Base-by-base conservation (phyloP, 2,888 invertebrate species). In the Dolomedes plantarius region DNA sequence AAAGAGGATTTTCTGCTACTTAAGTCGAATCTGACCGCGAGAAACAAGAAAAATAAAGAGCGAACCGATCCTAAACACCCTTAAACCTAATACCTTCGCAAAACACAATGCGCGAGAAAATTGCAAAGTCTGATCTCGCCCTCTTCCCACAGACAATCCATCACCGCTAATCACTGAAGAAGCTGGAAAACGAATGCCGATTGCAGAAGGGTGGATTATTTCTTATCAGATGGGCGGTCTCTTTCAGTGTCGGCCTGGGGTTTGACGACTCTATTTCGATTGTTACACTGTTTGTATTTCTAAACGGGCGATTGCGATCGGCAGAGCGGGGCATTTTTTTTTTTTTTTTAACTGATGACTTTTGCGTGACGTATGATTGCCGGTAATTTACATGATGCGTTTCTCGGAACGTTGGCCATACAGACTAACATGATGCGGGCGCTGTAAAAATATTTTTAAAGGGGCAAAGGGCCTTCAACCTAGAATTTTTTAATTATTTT, bases 171-270 rank as follows among this genome's bases (percentile, higher is more conserved):
- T 56, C 56, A 56, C 23, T 56, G 23, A 56, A 56, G 56, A 56
- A 56, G 56, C 23, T 23, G 19, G 56, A 56, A n/a, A 56, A 56
- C 5, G 56, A 56, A 56, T 56, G 23, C 1, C 23, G 56, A 56
- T 56, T 56, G 56, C 23, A 23, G n/a, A n/a, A n/a, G 56, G 56
- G 23, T 23, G 32, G 56, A 32, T 73, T 65, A 65, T 32, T 62
- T 36, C 39, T 73, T 73, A 73, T 73, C 73, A 62, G 62, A 62
- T 73, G 36, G 62, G 73, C 31, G 9, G 31, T 73, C 16, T 73
- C 7, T 11, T n/a, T n/a, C 23, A 13, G 5, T 27, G 72, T 56
- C 50, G 23, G 16, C 5, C 6, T n/a, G n/a, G 31, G 28, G 62
- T 62, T 62, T 73, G 73, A 73, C 56, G 62, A 32, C 73, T 73